A percentile compares a stretch with the other conserved stretches of the same genome.
These are phyloP conservation scores for Falco rusticolus DNA, from an alignment of 2,797 vertebrate genomes.

Conservation along the genomic window DNA sequence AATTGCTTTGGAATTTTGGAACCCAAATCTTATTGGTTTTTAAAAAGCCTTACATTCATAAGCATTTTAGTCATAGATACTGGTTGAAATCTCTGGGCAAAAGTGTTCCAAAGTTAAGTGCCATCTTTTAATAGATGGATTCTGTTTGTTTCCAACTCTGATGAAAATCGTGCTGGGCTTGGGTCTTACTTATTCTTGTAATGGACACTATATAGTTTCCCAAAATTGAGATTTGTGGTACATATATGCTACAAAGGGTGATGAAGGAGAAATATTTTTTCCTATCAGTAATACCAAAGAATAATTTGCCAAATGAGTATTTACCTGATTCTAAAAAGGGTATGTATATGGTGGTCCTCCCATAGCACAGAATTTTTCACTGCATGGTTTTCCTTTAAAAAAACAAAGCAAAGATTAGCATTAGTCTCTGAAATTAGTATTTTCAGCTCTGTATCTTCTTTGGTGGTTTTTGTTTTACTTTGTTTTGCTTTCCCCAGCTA, in stretches of 20 bases:
- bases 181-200: neutral
- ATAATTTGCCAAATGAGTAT: neutral
- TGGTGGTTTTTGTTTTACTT: neutral
- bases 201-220: neutral
- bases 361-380: neutral
- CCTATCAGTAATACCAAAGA: neutral
- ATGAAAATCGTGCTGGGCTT: neutral
- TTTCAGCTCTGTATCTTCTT: neutral
- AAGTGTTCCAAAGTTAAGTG: neutral
- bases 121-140: neutral
- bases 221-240: neutral
- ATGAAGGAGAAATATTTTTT: neutral
- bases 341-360: neutral
- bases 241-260: neutral
- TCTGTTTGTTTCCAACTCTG: neutral
- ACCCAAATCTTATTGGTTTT: neutral
- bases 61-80: neutral
- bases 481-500: slow-evolving; percentile 80
- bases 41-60: neutral
- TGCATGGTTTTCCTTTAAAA: neutral
- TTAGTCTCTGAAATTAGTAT: neutral
- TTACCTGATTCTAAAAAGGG: neutral
- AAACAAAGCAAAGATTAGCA: neutral
- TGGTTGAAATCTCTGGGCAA: neutral
- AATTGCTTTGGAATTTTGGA: neutral